Evolutionary conservation across 2,888 invertebrate genomes (phyloP).

Genomic region (Norana najaformis): DNA sequence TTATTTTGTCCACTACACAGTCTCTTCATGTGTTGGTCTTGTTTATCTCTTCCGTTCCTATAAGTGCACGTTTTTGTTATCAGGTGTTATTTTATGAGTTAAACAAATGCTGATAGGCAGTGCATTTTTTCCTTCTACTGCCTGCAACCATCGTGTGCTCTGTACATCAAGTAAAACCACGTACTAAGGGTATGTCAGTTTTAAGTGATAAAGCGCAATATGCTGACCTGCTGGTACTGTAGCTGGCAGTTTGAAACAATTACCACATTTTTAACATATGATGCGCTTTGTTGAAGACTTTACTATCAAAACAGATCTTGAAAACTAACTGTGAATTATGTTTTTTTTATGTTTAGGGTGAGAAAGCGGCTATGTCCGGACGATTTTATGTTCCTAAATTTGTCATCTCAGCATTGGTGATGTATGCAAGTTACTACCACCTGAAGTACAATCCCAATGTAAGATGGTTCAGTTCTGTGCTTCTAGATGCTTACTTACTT

Average conservation of each 20-base stretch:
- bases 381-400: conserved; percentile 47
- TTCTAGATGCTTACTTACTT: background rate
- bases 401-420: conserved; percentile 40
- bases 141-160: too few species aligned
- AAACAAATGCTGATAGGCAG: too few species aligned
- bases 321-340: background rate
- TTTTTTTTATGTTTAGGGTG: conserved; percentile 42
- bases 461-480: conserved; percentile 36
- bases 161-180: too few species aligned
- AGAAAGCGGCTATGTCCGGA: conserved; percentile 38
- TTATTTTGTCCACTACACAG: background rate
- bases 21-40: background rate
- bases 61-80: background rate
- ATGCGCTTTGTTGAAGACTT: background rate
- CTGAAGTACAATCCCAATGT: conserved; percentile 51
- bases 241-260: too few species aligned
- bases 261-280: too few species aligned
- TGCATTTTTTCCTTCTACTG: too few species aligned
- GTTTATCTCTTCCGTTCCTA: background rate
- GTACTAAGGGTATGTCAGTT: too few species aligned
- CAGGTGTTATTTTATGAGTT: background rate
- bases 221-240: too few species aligned
- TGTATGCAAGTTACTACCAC: conserved; percentile 48
- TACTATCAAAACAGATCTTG: background rate
- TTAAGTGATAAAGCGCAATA: too few species aligned